Base-by-base conservation (phyloP, 2,888 invertebrate species). In the Zaprionus lineosus region DNA sequence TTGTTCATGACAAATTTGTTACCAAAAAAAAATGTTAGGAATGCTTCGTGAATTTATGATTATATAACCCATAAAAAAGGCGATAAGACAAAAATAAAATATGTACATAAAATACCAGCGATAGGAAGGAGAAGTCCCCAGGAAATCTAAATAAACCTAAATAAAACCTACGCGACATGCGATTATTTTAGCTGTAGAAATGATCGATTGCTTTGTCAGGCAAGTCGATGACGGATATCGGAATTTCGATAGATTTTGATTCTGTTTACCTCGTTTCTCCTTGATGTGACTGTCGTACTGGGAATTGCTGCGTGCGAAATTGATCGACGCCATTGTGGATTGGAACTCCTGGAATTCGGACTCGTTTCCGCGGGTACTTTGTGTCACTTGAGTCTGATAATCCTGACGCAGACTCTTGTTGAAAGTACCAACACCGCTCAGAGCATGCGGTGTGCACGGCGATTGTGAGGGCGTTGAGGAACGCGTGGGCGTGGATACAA, bases 221-320 rank as follows among this genome's bases (percentile, higher is more conserved):
- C n/a, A n/a, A n/a, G n/a, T n/a, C n/a, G n/a, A n/a, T n/a, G n/a
- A n/a, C n/a, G n/a, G n/a, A n/a, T n/a, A n/a, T n/a, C n/a, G n/a
- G n/a, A n/a, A n/a, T n/a, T 21, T 21, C 4, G 7, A 5, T 21
- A 21, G 21, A 21, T 5, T 21, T 21, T 21, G 3, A 5, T 21
- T 21, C 4, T 3, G 21, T 55, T 91, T 93, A 96, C 96, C 95
- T 95, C 94, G 93, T 88, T 95, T 95, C 91, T 94, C 93, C 79
- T 94, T 94, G 88, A 96, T 96, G 91, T 96, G 96, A 51, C 94
- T 94, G 90, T 96, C 96, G 90, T 95, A 96, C 90, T 96, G 95
- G 84, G 94, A 94, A 88, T 94, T 94, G 90, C 94, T 95, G 88
- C 95, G 92, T 69, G 93, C 92, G 84, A 93, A 94, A 75, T 95